Conservation (phyloP, 2,797 vertebrate genomes). For the Notamacropus eugenii region DNA sequence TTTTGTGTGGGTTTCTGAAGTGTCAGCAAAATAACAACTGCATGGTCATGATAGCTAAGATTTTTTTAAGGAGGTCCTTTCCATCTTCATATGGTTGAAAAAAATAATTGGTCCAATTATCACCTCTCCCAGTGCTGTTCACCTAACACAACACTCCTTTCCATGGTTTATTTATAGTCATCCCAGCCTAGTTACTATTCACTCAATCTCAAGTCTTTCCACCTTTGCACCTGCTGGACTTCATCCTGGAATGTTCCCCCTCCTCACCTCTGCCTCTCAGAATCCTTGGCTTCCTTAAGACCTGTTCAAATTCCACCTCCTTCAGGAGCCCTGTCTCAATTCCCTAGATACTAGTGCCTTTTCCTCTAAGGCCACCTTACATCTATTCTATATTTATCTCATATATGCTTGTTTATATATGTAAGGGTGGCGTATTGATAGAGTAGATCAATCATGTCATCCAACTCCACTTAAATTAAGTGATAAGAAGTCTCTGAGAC, state of each 20-base stretch:
- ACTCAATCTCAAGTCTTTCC: not conserved
- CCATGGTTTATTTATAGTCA: not conserved
- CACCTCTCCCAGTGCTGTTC: not conserved
- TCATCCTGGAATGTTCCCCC: not conserved
- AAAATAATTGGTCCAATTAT: not conserved
- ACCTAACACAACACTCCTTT: not conserved
- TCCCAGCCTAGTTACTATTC: not conserved
- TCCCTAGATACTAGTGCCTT: not conserved
- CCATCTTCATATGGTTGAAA: not conserved
- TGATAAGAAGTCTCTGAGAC: not conserved
- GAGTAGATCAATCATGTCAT: not conserved
- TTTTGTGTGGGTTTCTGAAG: not conserved
- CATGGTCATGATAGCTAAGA: not conserved
- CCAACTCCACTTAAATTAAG: not conserved
- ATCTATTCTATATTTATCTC: not conserved
- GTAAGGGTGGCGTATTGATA: not conserved
- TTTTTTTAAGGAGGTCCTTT: not conserved
- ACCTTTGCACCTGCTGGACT: not conserved
- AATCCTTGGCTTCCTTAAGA: not conserved
- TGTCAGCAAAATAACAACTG: not conserved
- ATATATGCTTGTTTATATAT: not conserved
- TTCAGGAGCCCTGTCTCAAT: not conserved
- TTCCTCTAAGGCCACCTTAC: not conserved
- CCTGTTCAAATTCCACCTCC: not conserved
- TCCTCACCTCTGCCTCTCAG: not conserved